phyloP scores from a whole-genome alignment of 92 coral and sea anemone genomes.

The Plumapathes pennacea region DNA sequence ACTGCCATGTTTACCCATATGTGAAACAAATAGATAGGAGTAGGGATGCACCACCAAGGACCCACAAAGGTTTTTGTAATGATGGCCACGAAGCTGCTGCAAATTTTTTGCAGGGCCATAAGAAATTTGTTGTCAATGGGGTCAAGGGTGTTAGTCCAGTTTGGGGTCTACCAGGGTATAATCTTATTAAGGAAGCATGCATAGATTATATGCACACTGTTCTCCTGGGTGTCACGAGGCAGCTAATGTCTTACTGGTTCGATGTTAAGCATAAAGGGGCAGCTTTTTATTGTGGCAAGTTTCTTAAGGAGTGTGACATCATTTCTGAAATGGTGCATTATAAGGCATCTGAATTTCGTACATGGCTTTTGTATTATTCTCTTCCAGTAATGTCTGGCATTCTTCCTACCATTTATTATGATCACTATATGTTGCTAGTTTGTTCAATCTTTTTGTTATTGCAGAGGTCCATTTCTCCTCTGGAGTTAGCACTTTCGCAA shows the following conservation, averaged over 20 bases:
- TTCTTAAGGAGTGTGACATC: too few species aligned
- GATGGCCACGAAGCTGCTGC: neutral
- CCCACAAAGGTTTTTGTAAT: neutral
- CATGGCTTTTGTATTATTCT: constrained; percentile 1
- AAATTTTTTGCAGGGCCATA: neutral
- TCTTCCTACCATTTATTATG: neutral
- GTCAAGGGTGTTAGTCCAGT: constrained; percentile 3
- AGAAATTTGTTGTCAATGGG: neutral
- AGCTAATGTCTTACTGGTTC: too few species aligned
- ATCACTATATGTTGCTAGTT: neutral
- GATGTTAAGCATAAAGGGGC: too few species aligned
- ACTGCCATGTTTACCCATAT: constrained; percentile 4
- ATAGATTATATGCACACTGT: too few species aligned
- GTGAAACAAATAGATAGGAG: constrained; percentile 1
- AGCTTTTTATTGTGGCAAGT: too few species aligned
- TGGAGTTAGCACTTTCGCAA: neutral
- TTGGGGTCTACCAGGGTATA: constrained; percentile 8
- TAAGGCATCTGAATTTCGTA: constrained; percentile 6
- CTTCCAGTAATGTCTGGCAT: neutral
- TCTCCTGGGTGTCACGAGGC: too few species aligned
- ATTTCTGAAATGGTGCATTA: neutral
- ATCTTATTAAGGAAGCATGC: too few species aligned
- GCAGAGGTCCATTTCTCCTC: neutral
- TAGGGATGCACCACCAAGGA: neutral
- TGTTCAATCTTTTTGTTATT: constrained; percentile 1